A percentile compares a stretch with the other conserved stretches of the same genome.
phyloP scores from a whole-genome alignment of 2,113 vertebrate species.

The Oxyura jamaicensis region DNA sequence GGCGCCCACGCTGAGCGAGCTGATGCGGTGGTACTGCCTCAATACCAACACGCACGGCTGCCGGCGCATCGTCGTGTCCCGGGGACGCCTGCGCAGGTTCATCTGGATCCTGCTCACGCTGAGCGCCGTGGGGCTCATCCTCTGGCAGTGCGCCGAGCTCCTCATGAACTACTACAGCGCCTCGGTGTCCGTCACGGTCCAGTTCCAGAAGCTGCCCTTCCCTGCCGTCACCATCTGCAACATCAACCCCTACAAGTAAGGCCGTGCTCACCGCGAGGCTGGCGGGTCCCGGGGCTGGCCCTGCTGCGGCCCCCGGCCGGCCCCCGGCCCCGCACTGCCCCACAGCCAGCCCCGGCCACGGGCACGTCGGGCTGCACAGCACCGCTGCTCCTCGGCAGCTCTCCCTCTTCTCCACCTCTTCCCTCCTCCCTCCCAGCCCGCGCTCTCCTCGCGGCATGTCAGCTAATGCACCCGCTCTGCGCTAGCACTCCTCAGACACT shows the following conservation, averaged over 20 bases:
- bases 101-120: constrained; percentile 82
- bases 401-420: too few species aligned
- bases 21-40: constrained; percentile 84
- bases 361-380: neutral
- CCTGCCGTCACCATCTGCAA: constrained; percentile 85
- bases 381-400: rapidly evolving
- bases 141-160: constrained; percentile 83
- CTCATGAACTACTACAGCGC: constrained; percentile 79
- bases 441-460: rapidly evolving
- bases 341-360: rapidly evolving
- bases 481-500: neutral
- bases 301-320: neutral
- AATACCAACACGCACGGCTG: constrained; percentile 86
- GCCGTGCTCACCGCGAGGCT: neutral
- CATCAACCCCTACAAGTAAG: constrained; percentile 87
- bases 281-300: rapidly evolving
- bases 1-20: constrained; percentile 78
- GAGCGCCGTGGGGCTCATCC: constrained; percentile 76
- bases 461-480: rapidly evolving
- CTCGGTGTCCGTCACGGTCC: constrained; percentile 82
- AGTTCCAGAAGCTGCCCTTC: constrained; percentile 81
- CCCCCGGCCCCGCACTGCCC: rapidly evolving
- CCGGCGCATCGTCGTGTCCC: constrained; percentile 83
- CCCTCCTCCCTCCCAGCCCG: rapidly evolving
- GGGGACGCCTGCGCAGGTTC: constrained; percentile 77